phyloP scores from a whole-genome alignment of 92 coral and sea anemone genomes.

The Paramuricea clavata region DNA sequence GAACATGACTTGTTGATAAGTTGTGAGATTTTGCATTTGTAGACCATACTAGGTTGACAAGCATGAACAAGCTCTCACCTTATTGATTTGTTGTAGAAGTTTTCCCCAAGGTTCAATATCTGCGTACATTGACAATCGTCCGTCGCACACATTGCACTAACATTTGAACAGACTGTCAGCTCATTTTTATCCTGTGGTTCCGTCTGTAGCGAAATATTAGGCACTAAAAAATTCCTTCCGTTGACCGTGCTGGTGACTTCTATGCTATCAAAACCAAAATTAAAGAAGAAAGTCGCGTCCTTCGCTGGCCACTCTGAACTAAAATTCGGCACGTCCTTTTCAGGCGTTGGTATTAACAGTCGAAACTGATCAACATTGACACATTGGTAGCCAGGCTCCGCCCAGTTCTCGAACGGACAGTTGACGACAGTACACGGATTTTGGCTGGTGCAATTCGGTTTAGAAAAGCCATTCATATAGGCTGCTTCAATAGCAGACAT shows the following conservation, averaged over 20 bases:
- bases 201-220: conserved; percentile 65
- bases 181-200: conserved; percentile 1
- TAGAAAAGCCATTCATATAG: neutral
- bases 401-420: conserved; percentile 61
- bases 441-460: conserved; percentile 11
- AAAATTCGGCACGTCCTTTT: conserved; percentile 48
- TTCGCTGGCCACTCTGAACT: neutral
- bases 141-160: neutral
- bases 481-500: neutral
- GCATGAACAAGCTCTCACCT: neutral
- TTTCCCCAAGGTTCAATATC: neutral
- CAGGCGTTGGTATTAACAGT: conserved; percentile 51
- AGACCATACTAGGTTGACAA: no score
- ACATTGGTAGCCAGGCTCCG: conserved; percentile 8
- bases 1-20: no score
- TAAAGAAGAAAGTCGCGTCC: conserved; percentile 53
- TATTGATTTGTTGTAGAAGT: neutral
- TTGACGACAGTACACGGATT: conserved; percentile 61
- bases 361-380: conserved; percentile 42
- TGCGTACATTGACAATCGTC: neutral
- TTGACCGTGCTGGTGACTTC: conserved; percentile 59
- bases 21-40: no score
- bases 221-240: conserved; percentile 64
- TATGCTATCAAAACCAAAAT: conserved; percentile 66
- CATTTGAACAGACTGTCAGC: neutral